Conservation (phyloP, 2,888 invertebrate genomes). For the Catocala fraxini region DNA sequence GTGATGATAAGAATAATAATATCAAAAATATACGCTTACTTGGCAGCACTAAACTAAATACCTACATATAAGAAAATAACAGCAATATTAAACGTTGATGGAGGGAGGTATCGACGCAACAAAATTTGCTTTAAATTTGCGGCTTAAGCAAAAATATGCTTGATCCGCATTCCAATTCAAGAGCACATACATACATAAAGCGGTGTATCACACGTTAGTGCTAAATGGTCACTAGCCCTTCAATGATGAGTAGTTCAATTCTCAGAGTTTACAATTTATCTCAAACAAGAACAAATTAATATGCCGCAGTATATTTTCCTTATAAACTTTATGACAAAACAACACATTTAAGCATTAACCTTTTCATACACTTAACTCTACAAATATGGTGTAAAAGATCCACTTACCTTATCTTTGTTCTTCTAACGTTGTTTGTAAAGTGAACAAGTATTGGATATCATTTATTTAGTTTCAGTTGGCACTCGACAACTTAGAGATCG, state of each 20-base stretch:
- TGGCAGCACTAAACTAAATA: not conserved
- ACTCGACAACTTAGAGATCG: slow-evolving; percentile 46
- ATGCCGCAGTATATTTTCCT: not conserved
- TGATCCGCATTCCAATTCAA: not conserved
- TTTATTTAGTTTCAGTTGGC: slow-evolving; percentile 53
- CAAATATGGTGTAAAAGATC: not conserved
- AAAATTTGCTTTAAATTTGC: not conserved
- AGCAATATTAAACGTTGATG: not conserved
- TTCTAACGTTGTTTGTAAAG: slow-evolving; percentile 17
- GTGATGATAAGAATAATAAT: slow-evolving; percentile 51
- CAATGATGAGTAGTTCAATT: too few species aligned
- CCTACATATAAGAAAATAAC: not conserved
- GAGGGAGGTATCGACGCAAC: too few species aligned
- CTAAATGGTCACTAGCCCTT: not conserved
- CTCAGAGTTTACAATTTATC: not conserved
- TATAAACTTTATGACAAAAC: slow-evolving; percentile 1
- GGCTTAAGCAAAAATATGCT: not conserved
- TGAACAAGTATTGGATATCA: slow-evolving; percentile 50
- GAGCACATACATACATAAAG: too few species aligned
- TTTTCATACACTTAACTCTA: not conserved
- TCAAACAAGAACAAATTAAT: not conserved
- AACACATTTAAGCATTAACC: not conserved
- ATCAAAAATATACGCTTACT: slow-evolving; percentile 8
- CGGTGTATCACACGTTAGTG: too few species aligned
- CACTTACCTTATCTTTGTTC: slow-evolving; percentile 36